These are phyloP conservation scores for Brachynemurus nebulosus DNA, from an alignment of 2,888 invertebrate species.

Conservation along the genomic window DNA sequence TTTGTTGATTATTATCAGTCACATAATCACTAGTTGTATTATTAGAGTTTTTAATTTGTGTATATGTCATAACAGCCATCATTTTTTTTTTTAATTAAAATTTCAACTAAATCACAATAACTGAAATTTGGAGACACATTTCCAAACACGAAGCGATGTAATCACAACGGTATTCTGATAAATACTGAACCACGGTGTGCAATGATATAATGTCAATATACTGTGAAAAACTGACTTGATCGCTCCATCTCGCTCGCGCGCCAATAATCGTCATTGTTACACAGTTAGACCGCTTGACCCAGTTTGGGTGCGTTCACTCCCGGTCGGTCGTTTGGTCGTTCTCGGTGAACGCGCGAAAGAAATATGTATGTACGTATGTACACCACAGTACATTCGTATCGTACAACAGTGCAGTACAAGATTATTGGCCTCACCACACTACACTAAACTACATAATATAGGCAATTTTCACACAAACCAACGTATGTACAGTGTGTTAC, in stretches of 20 bases:
- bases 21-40: conserved; percentile 1
- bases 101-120: conserved; percentile 1
- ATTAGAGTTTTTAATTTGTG: conserved; percentile 21
- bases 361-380: conserved; percentile 24
- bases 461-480: too few relatives aligned
- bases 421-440: neutral
- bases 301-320: conserved; percentile 65
- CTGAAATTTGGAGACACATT: neutral
- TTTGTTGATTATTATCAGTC: conserved; percentile 19
- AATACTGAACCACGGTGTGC: conserved; percentile 5
- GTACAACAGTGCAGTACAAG: conserved; percentile 23
- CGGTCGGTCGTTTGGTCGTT: too few relatives aligned
- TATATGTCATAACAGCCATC: conserved; percentile 32
- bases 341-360: conserved; percentile 41
- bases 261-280: conserved; percentile 18
- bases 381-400: conserved; percentile 9
- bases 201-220: too few relatives aligned
- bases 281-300: conserved; percentile 59
- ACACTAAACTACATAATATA: too few relatives aligned
- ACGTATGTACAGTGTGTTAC: too few relatives aligned
- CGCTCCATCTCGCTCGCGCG: too few relatives aligned
- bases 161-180: neutral
- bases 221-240: too few relatives aligned
- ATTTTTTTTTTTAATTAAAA: conserved; percentile 19
- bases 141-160: neutral